phyloP scores from a whole-genome alignment of 2,888 invertebrate species.

The Coremacera marginata region DNA sequence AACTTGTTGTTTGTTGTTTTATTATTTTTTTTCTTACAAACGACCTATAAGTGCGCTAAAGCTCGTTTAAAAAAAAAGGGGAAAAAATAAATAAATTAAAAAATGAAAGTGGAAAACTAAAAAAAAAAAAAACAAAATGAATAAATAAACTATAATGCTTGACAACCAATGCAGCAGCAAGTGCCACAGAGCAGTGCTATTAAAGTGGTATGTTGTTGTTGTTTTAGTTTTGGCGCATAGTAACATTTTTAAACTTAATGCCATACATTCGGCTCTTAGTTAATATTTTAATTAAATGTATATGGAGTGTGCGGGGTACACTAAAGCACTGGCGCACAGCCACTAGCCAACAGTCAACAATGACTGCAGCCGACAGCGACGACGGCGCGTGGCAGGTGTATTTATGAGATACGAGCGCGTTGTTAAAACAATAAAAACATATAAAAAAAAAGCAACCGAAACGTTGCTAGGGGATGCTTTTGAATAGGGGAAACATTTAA shows the following conservation, averaged over 20 bases:
- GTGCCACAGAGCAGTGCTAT: neutral
- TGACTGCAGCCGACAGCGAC: conserved; percentile 38
- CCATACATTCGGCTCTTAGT: conserved; percentile 16
- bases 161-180: neutral
- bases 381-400: conserved; percentile 68
- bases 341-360: conserved; percentile 18
- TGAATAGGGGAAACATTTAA: conserved; percentile 40
- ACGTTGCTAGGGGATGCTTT: conserved; percentile 49
- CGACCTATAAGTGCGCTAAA: neutral
- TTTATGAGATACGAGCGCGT: conserved; percentile 53
- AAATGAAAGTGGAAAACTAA: neutral
- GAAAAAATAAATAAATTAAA: neutral
- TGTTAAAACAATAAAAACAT: conserved; percentile 29
- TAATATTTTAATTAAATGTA: conserved; percentile 51
- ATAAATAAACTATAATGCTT: neutral
- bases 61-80: neutral
- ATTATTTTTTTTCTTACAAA: neutral
- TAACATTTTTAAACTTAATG: neutral
- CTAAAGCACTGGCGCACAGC: neutral
- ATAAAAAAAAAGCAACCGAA: conserved; percentile 18
- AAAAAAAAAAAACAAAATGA: neutral
- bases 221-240: neutral
- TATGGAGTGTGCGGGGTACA: neutral
- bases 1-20: conserved; percentile 18
- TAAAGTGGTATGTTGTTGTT: neutral